Evolutionary conservation across 2,797 vertebrate species (phyloP).

Genomic region (Scolopax bukidnonensis): DNA sequence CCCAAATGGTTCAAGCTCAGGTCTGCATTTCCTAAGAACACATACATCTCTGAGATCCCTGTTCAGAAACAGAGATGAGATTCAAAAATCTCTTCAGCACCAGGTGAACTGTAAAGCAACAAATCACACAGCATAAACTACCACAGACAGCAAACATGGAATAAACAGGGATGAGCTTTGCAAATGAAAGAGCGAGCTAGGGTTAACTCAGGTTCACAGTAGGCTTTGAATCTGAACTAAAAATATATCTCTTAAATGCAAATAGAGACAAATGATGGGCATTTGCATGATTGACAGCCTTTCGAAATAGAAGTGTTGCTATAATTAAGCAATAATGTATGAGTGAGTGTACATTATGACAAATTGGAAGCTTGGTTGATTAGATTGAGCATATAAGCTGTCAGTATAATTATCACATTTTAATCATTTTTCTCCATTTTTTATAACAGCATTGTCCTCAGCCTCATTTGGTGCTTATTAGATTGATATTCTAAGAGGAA

Average conservation of each 20-base stretch:
- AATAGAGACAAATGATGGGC: constrained; percentile 75
- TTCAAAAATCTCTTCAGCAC: background rate
- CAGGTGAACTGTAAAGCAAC: constrained; percentile 25
- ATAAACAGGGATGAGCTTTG: background rate
- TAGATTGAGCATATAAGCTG: constrained; percentile 84
- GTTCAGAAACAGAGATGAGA: background rate
- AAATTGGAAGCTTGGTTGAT: constrained; percentile 84
- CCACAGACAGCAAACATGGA: background rate
- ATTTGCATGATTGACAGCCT: constrained; percentile 81
- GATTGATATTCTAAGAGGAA: constrained; percentile 84
- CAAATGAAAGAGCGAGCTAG: constrained; percentile 26
- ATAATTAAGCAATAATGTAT: constrained; percentile 85
- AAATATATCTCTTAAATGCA: constrained; percentile 74
- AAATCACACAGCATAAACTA: background rate
- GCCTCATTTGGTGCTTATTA: constrained; percentile 85
- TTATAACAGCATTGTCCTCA: constrained; percentile 83
- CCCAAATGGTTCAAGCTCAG: background rate
- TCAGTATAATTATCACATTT: constrained; percentile 87
- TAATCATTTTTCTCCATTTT: constrained; percentile 86
- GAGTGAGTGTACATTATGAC: constrained; percentile 84
- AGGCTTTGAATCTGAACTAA: constrained; percentile 65
- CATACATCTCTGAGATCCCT: background rate
- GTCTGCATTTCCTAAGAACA: background rate
- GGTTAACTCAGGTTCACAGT: constrained; percentile 67
- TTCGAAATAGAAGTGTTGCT: constrained; percentile 81